A percentile compares a stretch with the other conserved stretches of the same genome.
Conservation (phyloP, 1,140 invertebrate genomes). For the Protaetia brevitarsis region DNA sequence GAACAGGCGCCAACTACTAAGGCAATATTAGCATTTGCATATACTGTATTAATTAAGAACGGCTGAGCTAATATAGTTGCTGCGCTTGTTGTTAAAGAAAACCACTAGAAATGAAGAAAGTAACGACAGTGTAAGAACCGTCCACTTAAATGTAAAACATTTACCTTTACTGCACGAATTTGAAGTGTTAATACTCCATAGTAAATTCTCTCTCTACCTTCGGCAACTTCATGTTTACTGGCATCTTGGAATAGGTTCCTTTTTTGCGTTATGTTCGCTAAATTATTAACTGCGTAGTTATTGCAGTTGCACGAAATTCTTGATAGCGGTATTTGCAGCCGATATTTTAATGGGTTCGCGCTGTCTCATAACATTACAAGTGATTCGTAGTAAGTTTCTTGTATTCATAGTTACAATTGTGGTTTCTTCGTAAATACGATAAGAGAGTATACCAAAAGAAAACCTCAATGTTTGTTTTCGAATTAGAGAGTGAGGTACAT, state of each 20-base stretch:
- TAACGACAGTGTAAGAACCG: slow-evolving; percentile 16
- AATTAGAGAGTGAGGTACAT: too few species aligned
- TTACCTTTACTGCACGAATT: slow-evolving; percentile 67
- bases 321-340: too few species aligned
- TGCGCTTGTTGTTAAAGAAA: slow-evolving; percentile 74
- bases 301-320: too few species aligned
- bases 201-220: slow-evolving; percentile 35
- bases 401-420: too few species aligned
- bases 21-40: slow-evolving; percentile 54
- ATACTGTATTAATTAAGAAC: slow-evolving; percentile 61
- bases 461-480: too few species aligned
- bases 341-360: too few species aligned
- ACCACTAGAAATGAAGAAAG: slow-evolving; percentile 49
- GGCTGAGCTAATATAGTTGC: slow-evolving; percentile 71
- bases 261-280: background rate
- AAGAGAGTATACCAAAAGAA: too few species aligned
- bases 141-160: background rate
- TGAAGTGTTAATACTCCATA: slow-evolving; percentile 62
- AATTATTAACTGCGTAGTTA: background rate
- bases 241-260: slow-evolving; percentile 9
- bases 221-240: slow-evolving; percentile 6
- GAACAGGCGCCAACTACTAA: slow-evolving; percentile 60
- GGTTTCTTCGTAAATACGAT: too few species aligned
- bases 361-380: too few species aligned
- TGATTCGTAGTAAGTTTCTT: too few species aligned